A percentile compares a stretch with the other conserved stretches of the same genome.
Evolutionary conservation across 23 tunicate genomes (phyloP).

Genomic region (Styela plicata): DNA sequence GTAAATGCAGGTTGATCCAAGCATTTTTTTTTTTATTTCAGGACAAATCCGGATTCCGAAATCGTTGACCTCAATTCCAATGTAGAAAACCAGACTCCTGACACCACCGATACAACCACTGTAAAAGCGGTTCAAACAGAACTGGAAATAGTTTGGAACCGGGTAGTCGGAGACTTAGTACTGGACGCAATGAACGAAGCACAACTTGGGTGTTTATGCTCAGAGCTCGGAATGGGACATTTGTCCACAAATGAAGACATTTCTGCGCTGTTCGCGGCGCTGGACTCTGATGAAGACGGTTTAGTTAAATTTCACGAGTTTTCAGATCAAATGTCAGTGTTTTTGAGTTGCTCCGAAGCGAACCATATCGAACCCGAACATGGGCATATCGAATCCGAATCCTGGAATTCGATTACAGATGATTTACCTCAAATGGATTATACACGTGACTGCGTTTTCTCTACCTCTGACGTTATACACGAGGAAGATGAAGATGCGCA

Average conservation of each 20-base stretch:
- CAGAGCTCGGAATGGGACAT: conserved; percentile 11
- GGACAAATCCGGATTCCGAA: conserved; percentile 34
- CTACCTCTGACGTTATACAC: background rate
- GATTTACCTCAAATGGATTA: background rate
- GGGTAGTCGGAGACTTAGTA: conserved; percentile 18
- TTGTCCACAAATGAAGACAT: conserved; percentile 9
- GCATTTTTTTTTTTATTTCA: background rate
- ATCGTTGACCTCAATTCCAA: background rate
- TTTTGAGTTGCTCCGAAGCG: background rate
- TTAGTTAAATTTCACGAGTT: conserved; percentile 12
- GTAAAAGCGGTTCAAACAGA: background rate
- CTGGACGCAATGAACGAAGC: conserved; percentile 9
- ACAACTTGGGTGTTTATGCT: conserved; percentile 11
- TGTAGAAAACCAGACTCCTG: background rate
- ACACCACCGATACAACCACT: background rate
- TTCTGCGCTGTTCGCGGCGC: conserved; percentile 7
- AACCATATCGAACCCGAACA: background rate
- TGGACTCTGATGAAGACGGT: conserved; percentile 17
- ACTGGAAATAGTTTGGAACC: conserved; percentile 20
- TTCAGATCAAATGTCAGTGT: conserved; percentile 20
- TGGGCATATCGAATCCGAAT: background rate
- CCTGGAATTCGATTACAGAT: background rate
- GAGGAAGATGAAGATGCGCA: too few species aligned
- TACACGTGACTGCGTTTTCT: background rate
- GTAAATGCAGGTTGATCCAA: background rate